A percentile compares a stretch with the other conserved stretches of the same genome.
Conservation (phyloP, 1,140 invertebrate species). For the Cydia fagiglandana region DNA sequence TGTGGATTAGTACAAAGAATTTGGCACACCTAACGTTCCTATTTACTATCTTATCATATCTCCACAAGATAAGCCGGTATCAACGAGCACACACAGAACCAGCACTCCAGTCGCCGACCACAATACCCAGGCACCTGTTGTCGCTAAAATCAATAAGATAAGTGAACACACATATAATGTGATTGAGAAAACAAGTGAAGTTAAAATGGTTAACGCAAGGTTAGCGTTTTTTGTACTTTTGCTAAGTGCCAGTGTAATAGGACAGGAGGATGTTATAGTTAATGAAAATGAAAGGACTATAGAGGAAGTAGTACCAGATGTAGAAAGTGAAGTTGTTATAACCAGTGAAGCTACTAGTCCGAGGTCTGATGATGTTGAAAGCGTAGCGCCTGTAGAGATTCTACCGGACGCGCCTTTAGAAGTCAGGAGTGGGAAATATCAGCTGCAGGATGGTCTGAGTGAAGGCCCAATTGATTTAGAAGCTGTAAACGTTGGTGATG, state of each 20-base stretch:
- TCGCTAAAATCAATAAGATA: constrained; percentile 48
- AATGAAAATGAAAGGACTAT: constrained; percentile 54
- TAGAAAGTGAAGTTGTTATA: constrained; percentile 36
- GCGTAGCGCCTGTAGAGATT: constrained; percentile 50
- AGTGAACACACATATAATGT: constrained; percentile 39
- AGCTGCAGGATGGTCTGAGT: constrained; percentile 54
- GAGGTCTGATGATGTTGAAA: constrained; percentile 41
- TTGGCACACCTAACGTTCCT: constrained; percentile 76
- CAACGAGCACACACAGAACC: constrained; percentile 69
- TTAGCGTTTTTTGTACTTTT: constrained; percentile 61
- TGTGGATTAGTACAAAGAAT: constrained; percentile 74
- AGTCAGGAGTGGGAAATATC: constrained; percentile 66
- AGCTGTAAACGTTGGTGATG: constrained; percentile 54
- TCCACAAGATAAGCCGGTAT: constrained; percentile 66
- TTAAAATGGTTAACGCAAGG: constrained; percentile 66
- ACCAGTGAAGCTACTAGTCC: constrained; percentile 35
- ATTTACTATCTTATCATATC: constrained; percentile 76
- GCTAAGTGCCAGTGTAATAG: constrained; percentile 64
- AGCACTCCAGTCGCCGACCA: constrained; percentile 60
- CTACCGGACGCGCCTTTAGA: constrained; percentile 48
- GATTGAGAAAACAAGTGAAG: constrained; percentile 40
- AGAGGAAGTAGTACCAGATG: constrained; percentile 17
- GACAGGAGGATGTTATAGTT: constrained; percentile 53
- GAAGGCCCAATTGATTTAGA: constrained; percentile 56
- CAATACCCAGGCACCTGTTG: constrained; percentile 67